Evolutionary conservation across 2,797 vertebrate species (phyloP).

Genomic region (Delichon dasypus): DNA sequence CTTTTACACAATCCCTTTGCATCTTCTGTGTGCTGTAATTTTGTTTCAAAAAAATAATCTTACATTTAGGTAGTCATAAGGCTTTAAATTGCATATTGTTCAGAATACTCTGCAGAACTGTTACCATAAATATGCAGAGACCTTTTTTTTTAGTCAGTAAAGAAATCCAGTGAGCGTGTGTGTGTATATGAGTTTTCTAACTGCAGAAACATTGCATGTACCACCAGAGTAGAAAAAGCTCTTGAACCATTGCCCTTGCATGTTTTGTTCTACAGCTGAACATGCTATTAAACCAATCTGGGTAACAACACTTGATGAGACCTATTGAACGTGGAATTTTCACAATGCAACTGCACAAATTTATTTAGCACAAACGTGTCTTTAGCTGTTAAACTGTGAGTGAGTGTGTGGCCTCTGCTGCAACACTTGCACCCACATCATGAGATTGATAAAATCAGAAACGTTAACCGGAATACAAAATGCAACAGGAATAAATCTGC

Average conservation of each 20-base stretch:
- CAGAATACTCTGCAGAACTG: not conserved
- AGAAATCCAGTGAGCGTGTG: not conserved
- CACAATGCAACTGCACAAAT: not conserved
- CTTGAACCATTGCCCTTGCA: not conserved
- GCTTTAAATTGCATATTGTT: not conserved
- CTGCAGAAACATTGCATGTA: not conserved
- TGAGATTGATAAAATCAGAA: not conserved
- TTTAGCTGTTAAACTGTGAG: not conserved
- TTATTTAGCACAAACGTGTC: not conserved
- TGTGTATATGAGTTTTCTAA: not conserved
- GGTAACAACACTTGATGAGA: not conserved
- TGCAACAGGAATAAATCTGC: not conserved
- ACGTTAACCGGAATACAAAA: not conserved
- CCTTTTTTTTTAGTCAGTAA: not conserved
- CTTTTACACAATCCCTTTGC: not conserved
- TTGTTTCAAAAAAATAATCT: not conserved
- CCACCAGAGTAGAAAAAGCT: not conserved
- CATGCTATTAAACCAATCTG: not conserved
- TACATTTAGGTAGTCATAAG: not conserved
- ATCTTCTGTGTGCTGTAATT: not conserved
- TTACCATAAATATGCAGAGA: not conserved
- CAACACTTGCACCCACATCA: not conserved
- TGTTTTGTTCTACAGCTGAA: not conserved
- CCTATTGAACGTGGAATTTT: not conserved
- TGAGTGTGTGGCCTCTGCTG: not conserved